Base-by-base conservation (phyloP, 2,888 invertebrate species). In the Notodonta dromedarius region DNA sequence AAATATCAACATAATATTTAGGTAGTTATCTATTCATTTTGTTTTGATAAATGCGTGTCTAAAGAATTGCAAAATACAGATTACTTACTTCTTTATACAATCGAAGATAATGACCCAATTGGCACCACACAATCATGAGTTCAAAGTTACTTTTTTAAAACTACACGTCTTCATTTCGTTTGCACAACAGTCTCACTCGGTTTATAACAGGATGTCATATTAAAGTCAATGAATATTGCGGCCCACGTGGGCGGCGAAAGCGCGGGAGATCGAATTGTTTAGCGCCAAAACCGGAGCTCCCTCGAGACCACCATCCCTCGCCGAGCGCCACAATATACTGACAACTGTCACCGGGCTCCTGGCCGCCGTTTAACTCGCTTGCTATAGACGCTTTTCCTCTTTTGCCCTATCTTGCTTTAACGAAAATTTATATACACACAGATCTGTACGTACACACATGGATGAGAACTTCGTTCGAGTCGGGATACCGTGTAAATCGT, bases 361-460 rank as follows among this genome's bases (percentile, higher is more conserved):
- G 82, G 73, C 83, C 85, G 83, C 83, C 87, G 86, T 85, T 89
- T 87, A 79, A 81, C 86, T 78, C 86, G 87, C 85, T 84, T 84
- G 88, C 88, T 87, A 87, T 80, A 70, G 76, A 69, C 85, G 88
- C 82, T 88, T 88, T 90, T 89, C 89, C 90, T 87, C 90, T 87
- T 87, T 87, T 87, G 79, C 87, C 86, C 88, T 87, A 88, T 89
- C 88, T 89, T 87, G 84, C 89, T 89, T 86, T 80, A 85, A 85
- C 89, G 85, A 87, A 87, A 88, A 86, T 87, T 78, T 87, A 87
- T 86, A 84, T 83, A 87, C 84, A 86, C 81, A 87, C 73, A 84
- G 76, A 83, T 76, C 74, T 79, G 74, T 82, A 82, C 79, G 70
- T 82, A 85, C 88, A 89, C 89, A 89, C 85, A 87, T 82, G 79